Conservation (phyloP, 2,797 vertebrate genomes). For the Gymnothorax reevesii region DNA sequence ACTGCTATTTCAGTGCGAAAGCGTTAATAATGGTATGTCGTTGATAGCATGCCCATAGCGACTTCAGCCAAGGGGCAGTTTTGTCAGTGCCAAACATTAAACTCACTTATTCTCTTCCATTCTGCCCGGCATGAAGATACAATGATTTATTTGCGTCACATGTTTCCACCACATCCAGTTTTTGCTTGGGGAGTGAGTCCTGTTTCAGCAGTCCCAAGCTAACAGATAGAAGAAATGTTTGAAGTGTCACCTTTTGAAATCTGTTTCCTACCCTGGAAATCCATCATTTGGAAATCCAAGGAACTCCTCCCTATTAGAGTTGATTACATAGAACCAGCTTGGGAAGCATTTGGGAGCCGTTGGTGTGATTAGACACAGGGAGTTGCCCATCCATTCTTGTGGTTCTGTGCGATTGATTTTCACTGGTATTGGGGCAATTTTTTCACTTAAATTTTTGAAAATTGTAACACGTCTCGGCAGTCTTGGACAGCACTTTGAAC, state of each 20-base stretch:
- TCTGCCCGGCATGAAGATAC: background rate
- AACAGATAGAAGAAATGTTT: background rate
- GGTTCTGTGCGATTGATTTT: conserved; percentile 10
- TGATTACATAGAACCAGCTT: background rate
- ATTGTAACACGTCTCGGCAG: background rate
- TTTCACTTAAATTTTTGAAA: conserved; percentile 16
- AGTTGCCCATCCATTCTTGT: conserved; percentile 16
- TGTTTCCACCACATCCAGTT: background rate
- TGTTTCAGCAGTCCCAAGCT: background rate
- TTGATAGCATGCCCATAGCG: background rate
- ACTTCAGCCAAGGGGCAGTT: conserved; percentile 3
- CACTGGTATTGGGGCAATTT: background rate
- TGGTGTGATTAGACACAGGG: conserved; percentile 9
- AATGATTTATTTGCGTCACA: background rate
- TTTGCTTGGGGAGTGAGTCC: background rate
- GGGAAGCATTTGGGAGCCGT: background rate
- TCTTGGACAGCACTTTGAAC: background rate
- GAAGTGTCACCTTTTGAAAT: background rate
- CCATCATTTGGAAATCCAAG: background rate
- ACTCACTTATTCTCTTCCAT: background rate
- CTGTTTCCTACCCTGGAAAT: background rate
- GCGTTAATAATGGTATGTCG: conserved; percentile 4
- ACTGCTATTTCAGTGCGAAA: background rate
- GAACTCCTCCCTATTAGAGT: background rate
- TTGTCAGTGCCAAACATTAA: conserved; percentile 8